Evolutionary conservation across 2,113 vertebrate species (phyloP).

Genomic region (Porphyrio hochstetteri): DNA sequence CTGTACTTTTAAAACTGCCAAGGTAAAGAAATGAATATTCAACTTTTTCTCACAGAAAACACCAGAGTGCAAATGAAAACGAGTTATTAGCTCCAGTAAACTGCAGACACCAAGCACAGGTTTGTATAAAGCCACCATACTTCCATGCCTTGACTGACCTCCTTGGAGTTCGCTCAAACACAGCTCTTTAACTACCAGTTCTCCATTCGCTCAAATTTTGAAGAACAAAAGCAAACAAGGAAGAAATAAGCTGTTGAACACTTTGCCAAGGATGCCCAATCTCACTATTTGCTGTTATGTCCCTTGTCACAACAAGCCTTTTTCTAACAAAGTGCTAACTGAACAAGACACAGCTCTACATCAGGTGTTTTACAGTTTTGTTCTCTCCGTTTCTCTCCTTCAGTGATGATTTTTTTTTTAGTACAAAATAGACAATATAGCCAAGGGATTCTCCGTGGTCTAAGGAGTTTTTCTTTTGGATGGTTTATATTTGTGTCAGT

Average conservation of each 20-base stretch:
- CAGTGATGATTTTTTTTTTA: too few species aligned
- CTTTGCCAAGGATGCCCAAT: neutral
- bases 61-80: neutral
- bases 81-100: neutral
- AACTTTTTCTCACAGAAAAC: neutral
- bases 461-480: too few species aligned
- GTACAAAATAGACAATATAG: too few species aligned
- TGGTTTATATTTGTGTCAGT: too few species aligned
- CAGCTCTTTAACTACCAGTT: neutral
- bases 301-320: too few species aligned
- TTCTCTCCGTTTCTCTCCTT: too few species aligned
- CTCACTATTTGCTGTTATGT: too few species aligned
- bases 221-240: neutral
- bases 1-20: neutral
- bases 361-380: too few species aligned
- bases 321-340: too few species aligned
- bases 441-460: too few species aligned
- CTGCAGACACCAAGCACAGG: neutral
- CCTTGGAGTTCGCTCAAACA: neutral
- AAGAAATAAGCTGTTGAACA: neutral
- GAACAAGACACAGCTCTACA: too few species aligned
- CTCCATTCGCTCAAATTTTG: neutral
- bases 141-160: neutral
- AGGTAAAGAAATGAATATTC: neutral
- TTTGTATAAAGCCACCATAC: neutral